Base-by-base conservation (phyloP, 2,113 vertebrate genomes). In the Nibea albiflora region DNA sequence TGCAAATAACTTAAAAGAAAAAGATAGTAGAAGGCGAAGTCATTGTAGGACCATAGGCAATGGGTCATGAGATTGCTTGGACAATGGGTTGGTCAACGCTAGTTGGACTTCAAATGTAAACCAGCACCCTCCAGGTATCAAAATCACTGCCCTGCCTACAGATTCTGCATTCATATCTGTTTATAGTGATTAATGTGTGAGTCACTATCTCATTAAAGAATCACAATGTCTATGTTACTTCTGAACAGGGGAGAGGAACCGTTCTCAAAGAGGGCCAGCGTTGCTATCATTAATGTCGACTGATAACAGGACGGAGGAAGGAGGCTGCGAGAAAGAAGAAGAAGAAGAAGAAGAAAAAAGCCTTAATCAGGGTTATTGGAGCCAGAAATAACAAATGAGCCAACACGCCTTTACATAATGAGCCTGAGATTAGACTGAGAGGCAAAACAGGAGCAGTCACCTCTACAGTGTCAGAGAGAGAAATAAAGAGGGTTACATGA, bases 341-440 rank as follows among this genome's bases (percentile, higher is more conserved):
- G 3, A 1, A 20, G 49, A 46, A 19, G n/a, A n/a, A n/a, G n/a
- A 26, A 26, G 24, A 26, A 35, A 56, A 17, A 20, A 58, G 26
- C 26, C 52, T 44, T 73, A 67, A 87, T 88, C 73, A 86, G 65
- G 39, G 71, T 88, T 84, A 86, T 86, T 76, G 76, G 82, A 78
- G 52, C 26, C 72, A 74, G 69, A 81, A 84, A 85, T 84, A 85
- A 77, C 82, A 87, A 87, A 85, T 76, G 81, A 84, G 72, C 69
- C 83, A 61, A 86, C 64, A 74, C 49, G 26, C 64, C 64, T 70
- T 86, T 82, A 85, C 75, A 86, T 90, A 90, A 90, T 87, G 86
- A 84, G 68, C 17, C 66, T 17, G 58, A 73, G 80, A 85, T 90
- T 80, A 87, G 76, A 85, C 68, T 69, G 61, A 73, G 67, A 79